Evolutionary conservation across 2,797 vertebrate species (phyloP).

Genomic region (Notoglanidium macrostoma): DNA sequence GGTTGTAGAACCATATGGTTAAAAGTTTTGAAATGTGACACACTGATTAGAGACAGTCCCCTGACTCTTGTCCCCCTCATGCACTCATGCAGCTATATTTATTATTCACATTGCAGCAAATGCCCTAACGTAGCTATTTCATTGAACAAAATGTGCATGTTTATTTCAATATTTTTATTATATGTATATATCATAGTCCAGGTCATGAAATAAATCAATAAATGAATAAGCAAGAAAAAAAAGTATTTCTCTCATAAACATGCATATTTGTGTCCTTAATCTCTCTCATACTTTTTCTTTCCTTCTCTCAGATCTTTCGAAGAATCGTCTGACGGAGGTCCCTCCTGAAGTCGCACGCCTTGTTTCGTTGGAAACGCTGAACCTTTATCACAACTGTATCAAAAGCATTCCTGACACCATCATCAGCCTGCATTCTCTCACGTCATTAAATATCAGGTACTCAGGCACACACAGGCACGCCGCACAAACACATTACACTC

Average conservation of each 20-base stretch:
- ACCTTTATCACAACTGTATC: constrained; percentile 95
- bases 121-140: no score
- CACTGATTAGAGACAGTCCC: no score
- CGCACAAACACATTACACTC: constrained; percentile 14
- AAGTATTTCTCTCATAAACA: not conserved
- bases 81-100: no score
- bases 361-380: constrained; percentile 90
- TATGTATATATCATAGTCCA: not conserved
- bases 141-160: no score
- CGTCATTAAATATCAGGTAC: constrained; percentile 91
- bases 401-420: constrained; percentile 88
- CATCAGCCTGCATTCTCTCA: constrained; percentile 86
- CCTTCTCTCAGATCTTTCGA: constrained; percentile 84
- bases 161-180: no score
- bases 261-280: not conserved
- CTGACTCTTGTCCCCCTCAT: no score
- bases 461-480: not conserved
- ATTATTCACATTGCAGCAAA: no score
- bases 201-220: not conserved
- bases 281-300: not conserved
- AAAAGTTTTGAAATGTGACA: no score
- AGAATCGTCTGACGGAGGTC: constrained; percentile 87
- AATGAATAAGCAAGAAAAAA: not conserved
- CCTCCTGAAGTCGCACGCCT: constrained; percentile 87
- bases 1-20: no score